Percentiles rank a stretch among this genome's conserved stretches.
Evolutionary conservation across 2,888 invertebrate genomes (phyloP).

Genomic region (Chirona hameri): DNA sequence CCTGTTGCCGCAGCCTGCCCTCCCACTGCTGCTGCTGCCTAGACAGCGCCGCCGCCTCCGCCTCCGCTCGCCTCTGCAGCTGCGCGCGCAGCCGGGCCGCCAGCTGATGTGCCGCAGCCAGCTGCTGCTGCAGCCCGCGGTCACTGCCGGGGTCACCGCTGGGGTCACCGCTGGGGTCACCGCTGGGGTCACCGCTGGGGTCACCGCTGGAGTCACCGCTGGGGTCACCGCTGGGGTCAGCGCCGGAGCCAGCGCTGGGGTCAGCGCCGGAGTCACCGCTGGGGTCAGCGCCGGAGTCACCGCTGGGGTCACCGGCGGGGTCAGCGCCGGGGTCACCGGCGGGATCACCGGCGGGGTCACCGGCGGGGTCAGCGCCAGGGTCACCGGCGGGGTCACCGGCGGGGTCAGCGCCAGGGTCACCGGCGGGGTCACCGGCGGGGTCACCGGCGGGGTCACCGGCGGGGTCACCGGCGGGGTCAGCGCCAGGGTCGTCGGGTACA

Average conservation of each 20-base stretch:
- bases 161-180: neutral
- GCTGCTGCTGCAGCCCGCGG: neutral
- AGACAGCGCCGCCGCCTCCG: neutral
- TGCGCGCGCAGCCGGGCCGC: neutral
- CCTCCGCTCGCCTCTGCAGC: neutral
- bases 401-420: too few relatives aligned
- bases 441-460: too few relatives aligned
- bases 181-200: neutral
- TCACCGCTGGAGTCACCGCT: neutral
- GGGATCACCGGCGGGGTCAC: too few relatives aligned
- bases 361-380: neutral
- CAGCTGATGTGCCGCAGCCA: neutral
- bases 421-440: too few relatives aligned
- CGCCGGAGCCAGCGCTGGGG: neutral
- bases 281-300: neutral
- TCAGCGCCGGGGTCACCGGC: too few relatives aligned
- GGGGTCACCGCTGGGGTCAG: neutral
- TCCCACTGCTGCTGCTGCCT: neutral
- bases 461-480: too few relatives aligned
- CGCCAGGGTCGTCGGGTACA: too few relatives aligned
- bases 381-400: neutral
- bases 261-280: neutral
- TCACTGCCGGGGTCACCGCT: neutral
- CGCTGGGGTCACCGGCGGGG: neutral
- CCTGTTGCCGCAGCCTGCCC: neutral